phyloP scores from a whole-genome alignment of 1,140 invertebrate genomes.

The Halyomorpha halys region DNA sequence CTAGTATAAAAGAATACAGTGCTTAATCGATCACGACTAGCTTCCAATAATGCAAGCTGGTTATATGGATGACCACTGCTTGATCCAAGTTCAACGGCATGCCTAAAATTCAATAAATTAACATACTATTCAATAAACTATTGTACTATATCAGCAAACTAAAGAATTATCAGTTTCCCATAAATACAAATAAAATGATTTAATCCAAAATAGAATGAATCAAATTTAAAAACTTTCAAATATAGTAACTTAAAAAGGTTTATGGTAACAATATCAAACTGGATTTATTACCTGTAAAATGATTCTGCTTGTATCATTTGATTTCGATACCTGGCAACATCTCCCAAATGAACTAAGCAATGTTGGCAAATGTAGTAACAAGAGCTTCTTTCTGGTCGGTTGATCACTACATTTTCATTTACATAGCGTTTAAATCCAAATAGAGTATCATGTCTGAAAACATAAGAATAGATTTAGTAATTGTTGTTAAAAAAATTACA shows the following conservation, averaged over 20 bases:
- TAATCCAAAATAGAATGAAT: too few relatives aligned
- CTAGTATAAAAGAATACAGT: constrained; percentile 76
- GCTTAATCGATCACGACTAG: constrained; percentile 63
- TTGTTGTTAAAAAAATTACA: too few relatives aligned
- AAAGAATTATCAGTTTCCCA: too few relatives aligned
- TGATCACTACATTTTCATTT: constrained; percentile 21
- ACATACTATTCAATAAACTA: background rate
- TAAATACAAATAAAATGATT: too few relatives aligned
- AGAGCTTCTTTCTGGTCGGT: constrained; percentile 54
- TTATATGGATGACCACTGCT: constrained; percentile 81
- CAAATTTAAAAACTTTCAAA: too few relatives aligned
- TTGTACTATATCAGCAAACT: too few relatives aligned
- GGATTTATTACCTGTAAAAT: constrained; percentile 53
- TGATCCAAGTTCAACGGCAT: constrained; percentile 67
- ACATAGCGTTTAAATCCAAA: constrained; percentile 21
- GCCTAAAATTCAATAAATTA: constrained; percentile 47
- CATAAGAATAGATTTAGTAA: background rate
- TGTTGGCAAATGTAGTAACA: constrained; percentile 77
- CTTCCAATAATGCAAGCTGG: constrained; percentile 70
- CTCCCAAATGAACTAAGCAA: constrained; percentile 75
- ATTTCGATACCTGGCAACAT: constrained; percentile 72
- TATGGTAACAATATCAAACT: too few relatives aligned
- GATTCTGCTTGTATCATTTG: constrained; percentile 68
- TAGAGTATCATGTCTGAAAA: constrained; percentile 21
- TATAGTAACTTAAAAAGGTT: too few relatives aligned